phyloP scores from a whole-genome alignment of 2,888 invertebrate species.

The Xiphydria camelus region DNA sequence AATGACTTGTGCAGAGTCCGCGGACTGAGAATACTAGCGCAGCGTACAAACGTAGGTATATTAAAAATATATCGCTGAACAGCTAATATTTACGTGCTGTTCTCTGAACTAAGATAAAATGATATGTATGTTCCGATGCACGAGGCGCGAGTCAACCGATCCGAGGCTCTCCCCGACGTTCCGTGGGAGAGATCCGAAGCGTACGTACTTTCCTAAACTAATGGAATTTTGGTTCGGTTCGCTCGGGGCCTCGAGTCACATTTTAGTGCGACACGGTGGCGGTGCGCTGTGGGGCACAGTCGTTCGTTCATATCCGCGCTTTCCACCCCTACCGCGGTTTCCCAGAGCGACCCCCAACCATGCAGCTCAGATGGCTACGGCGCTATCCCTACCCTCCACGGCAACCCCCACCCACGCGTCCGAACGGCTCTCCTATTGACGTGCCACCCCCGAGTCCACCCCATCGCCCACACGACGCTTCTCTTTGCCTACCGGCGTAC shows the following conservation, averaged over 20 bases:
- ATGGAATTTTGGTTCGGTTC: conserved; percentile 29
- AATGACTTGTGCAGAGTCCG: no score
- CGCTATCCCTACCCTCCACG: conserved; percentile 16
- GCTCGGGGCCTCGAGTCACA: conserved; percentile 47
- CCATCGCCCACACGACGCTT: neutral
- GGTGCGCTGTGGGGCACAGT: conserved; percentile 39
- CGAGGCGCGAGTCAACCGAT: conserved; percentile 6
- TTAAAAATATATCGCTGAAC: no score
- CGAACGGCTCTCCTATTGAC: conserved; percentile 39
- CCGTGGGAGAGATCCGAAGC: conserved; percentile 1
- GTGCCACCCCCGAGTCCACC: conserved; percentile 26
- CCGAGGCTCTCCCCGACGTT: neutral
- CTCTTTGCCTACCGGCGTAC: no score
- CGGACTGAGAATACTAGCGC: no score
- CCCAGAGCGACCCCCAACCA: conserved; percentile 15
- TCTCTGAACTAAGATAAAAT: conserved; percentile 25
- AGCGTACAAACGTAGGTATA: no score
- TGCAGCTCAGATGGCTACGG: conserved; percentile 14
- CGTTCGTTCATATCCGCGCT: conserved; percentile 28
- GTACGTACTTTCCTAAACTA: conserved; percentile 23
- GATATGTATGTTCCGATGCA: conserved; percentile 27
- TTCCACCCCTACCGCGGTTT: conserved; percentile 24
- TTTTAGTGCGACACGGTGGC: conserved; percentile 41
- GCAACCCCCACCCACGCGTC: conserved; percentile 7
- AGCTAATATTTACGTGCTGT: no score